Evolutionary conservation across 1,140 invertebrate genomes (phyloP).

Genomic region (Chironomus striatipennis): DNA sequence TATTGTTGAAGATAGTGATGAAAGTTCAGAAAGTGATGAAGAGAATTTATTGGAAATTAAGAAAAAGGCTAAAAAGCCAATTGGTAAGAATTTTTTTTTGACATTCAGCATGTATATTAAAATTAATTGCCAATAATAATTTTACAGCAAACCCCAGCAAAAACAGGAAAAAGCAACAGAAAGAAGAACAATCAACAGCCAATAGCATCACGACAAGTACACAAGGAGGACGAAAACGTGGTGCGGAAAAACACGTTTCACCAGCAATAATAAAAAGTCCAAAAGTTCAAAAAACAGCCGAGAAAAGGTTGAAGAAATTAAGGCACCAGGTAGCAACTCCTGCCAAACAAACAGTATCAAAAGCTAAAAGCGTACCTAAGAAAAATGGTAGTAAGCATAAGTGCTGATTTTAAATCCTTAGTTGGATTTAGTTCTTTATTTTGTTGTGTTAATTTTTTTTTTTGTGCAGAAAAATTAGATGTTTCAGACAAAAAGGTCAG

Average conservation of each 20-base stretch:
- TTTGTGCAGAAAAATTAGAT: constrained; percentile 27
- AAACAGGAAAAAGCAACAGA: not conserved
- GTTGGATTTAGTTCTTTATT: no score
- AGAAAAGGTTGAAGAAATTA: constrained; percentile 25
- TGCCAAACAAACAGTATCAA: constrained; percentile 26
- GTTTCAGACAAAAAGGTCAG: constrained; percentile 18
- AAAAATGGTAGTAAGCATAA: constrained; percentile 22
- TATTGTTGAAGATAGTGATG: not conserved
- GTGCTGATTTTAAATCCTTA: not conserved
- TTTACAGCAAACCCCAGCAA: not conserved
- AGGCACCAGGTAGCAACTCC: constrained; percentile 21
- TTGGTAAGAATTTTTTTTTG: not conserved
- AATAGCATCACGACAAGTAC: not conserved
- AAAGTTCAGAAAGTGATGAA: constrained; percentile 15
- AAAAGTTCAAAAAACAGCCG: constrained; percentile 16
- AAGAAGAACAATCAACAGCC: not conserved
- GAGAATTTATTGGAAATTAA: constrained; percentile 17
- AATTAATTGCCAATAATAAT: not conserved
- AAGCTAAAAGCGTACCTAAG: constrained; percentile 27
- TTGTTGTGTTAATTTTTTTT: no score
- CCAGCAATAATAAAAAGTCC: not conserved
- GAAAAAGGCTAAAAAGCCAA: not conserved
- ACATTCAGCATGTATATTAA: not conserved
- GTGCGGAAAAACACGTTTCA: not conserved
- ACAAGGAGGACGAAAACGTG: constrained; percentile 29